Base-by-base conservation (phyloP, 2,888 invertebrate species). In the Morpho achilles region DNA sequence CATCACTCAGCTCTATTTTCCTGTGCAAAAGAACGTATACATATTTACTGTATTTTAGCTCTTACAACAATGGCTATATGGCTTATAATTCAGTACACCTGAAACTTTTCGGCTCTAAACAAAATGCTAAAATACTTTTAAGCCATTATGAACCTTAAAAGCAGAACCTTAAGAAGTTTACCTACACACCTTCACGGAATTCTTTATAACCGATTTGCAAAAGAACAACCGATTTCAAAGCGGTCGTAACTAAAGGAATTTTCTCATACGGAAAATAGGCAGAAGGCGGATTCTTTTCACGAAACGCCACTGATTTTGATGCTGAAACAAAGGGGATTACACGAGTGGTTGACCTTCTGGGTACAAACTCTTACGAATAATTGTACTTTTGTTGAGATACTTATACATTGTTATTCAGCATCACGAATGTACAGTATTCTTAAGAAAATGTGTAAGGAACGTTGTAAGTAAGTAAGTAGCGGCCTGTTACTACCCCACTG, bases 231-330 rank as follows among this genome's bases (percentile, higher is more conserved):
- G 32, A 54, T 61, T 64, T 66, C 60, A 65, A 64, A 67, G 64
- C 64, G 54, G 56, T 55, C 53, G 50, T 46, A 58, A 56, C 57
- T 59, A 58, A 65, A 67, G 64, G 60, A 64, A 64, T 62, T 67
- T 66, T 64, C 63, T 69, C 69, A 59, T 56, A 62, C 67, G 73
- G 69, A 70, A 73, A 72, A 71, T 69, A 69, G 66, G 67, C 61
- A 67, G 58, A 65, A 63, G 62, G 62, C 50, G 58, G 59, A 62
- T 68, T 65, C 70, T 70, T 74, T 68, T 66, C 70, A 70, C 56
- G 65, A 62, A 55, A 60, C 62, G 59, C 61, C 59, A 63, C 64
- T 58, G 63, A 66, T 67, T 69, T 69, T 63, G 64, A 61, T 60
- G 59, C 59, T 64, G 62, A 67, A 68, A 72, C 66, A 71, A 71